A percentile compares a stretch with the other conserved stretches of the same genome.
Conservation (phyloP, 2,113 vertebrate genomes). For the Istiophorus platypterus region DNA sequence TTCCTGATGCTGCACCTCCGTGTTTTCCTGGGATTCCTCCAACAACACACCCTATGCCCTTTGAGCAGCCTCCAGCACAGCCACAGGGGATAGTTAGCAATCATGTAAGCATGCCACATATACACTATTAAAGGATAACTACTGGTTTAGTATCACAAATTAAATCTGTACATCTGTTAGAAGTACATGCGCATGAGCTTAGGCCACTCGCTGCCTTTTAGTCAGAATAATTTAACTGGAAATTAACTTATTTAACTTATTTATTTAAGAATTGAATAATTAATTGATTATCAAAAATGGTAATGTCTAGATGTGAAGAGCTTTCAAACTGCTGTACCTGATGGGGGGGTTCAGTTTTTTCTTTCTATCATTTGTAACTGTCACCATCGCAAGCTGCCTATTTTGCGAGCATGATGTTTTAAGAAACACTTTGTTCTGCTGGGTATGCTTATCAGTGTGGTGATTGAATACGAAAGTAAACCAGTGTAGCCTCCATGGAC, state of each 20-base stretch:
- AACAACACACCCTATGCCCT: slow-evolving; percentile 18
- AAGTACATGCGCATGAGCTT: background rate
- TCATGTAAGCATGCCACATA: slow-evolving; percentile 59
- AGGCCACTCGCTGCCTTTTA: no score
- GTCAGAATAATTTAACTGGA: no score
- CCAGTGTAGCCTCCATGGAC: slow-evolving; percentile 9
- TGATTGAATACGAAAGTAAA: slow-evolving; percentile 18
- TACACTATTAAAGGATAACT: background rate
- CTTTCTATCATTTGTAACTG: background rate
- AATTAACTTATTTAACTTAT: no score
- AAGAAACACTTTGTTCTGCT: background rate
- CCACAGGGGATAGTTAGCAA: slow-evolving; percentile 32
- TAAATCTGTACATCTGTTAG: background rate
- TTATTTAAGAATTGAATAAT: no score
- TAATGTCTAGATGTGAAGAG: no score
- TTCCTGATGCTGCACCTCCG: slow-evolving; percentile 60
- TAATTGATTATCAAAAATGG: background rate
- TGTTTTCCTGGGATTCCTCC: slow-evolving; percentile 76
- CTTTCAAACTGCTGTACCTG: background rate
- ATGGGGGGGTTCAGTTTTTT: background rate
- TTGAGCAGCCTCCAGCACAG: slow-evolving; percentile 42
- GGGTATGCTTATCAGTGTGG: background rate
- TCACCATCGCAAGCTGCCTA: background rate
- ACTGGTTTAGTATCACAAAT: background rate
- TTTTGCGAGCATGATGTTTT: background rate